These are phyloP conservation scores for Elephas maximus DNA, from an alignment of 2,113 vertebrate genomes.

Conservation along the genomic window DNA sequence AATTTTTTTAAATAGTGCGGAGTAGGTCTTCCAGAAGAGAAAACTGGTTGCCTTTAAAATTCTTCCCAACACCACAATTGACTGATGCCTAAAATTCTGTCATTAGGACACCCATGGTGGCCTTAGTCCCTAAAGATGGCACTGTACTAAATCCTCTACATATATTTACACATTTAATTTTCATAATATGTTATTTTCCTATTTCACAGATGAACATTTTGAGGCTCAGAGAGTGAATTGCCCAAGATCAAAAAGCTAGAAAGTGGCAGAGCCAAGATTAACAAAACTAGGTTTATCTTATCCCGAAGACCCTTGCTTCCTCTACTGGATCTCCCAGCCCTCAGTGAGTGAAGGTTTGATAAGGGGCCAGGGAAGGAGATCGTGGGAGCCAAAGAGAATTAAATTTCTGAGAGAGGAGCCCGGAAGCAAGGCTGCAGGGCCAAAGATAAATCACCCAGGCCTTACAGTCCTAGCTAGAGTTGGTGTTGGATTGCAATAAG, in stretches of 20 bases:
- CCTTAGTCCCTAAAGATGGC: too few species aligned
- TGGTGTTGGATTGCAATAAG: background rate
- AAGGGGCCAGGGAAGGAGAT: background rate
- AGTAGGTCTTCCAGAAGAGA: background rate
- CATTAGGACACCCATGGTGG: background rate
- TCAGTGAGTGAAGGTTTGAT: background rate
- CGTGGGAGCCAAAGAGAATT: background rate
- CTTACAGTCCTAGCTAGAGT: background rate
- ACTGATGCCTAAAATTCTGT: background rate
- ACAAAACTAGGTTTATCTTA: background rate
- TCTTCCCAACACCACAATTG: background rate
- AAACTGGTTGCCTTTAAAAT: background rate
- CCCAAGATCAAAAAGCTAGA: background rate
- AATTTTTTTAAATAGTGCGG: background rate
- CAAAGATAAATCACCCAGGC: background rate
- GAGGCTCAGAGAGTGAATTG: background rate
- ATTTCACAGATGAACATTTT: background rate
- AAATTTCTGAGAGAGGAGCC: background rate
- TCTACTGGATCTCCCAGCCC: background rate
- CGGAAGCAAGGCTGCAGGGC: background rate
- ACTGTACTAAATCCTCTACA: background rate
- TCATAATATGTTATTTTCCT: background rate
- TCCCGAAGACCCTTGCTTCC: background rate
- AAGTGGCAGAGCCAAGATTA: background rate
- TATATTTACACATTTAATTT: background rate